phyloP scores from a whole-genome alignment of 2,797 vertebrate species.

The Pangasius mekongensis region DNA sequence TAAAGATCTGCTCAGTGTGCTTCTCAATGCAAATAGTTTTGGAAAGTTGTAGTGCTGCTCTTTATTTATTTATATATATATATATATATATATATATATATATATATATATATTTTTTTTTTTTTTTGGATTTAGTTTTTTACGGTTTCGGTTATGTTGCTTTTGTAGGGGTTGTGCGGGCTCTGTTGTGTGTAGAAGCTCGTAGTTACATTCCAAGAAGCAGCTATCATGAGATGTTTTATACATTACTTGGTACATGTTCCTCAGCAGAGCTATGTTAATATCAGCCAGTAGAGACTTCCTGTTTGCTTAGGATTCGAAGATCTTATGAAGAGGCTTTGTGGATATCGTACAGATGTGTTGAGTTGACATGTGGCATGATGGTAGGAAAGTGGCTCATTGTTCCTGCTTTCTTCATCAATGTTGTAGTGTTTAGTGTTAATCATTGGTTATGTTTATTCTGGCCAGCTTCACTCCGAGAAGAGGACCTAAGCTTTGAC shows the following conservation, averaged over 20 bases:
- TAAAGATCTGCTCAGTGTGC: not conserved
- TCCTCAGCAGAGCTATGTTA: not conserved
- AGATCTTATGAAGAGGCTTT: not conserved
- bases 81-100: not conserved
- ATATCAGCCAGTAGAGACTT: not conserved
- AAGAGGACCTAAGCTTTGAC: not conserved
- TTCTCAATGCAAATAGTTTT: not conserved
- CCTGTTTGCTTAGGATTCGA: slow-evolving; percentile 1
- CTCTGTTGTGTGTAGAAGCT: not conserved
- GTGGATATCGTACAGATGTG: not conserved
- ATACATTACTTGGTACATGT: not conserved
- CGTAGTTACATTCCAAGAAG: not conserved
- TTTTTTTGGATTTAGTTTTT: not conserved
- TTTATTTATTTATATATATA: not conserved
- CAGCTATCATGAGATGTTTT: not conserved
- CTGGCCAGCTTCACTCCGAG: not conserved
- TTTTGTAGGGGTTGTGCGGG: not conserved
- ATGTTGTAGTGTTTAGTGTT: not conserved
- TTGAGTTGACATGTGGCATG: not conserved
- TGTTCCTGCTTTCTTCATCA: slow-evolving; percentile 5
- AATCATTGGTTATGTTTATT: not conserved
- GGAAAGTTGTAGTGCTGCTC: not conserved
- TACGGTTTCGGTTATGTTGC: not conserved
- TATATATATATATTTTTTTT: not conserved
- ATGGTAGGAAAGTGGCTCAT: not conserved